Conservation (phyloP, 1,140 invertebrate species). For the Planococcus citri region DNA sequence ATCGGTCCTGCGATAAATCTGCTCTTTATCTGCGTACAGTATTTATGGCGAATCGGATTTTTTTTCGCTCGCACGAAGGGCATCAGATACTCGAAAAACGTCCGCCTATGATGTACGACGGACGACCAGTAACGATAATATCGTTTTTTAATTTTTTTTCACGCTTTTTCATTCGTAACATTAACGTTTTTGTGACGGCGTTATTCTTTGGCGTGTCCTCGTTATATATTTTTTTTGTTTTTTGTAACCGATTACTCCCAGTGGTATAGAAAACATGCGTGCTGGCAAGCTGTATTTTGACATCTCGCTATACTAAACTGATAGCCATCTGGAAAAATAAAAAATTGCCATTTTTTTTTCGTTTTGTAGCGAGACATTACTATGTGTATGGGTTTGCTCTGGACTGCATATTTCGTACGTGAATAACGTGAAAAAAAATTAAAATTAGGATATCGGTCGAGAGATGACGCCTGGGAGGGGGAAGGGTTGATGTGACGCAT, state of each 20-base stretch:
- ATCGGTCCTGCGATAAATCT: too few species aligned
- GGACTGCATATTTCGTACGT: too few species aligned
- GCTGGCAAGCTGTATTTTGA: slow-evolving; percentile 1
- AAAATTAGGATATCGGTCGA: too few species aligned
- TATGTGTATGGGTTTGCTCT: too few species aligned
- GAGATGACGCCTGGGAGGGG: too few species aligned
- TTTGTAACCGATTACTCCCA: not conserved
- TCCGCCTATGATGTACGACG: slow-evolving; percentile 1
- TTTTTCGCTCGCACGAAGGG: too few species aligned
- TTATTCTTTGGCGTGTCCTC: not conserved
- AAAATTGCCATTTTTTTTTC: not conserved
- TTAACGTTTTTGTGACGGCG: not conserved
- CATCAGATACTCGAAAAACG: not conserved
- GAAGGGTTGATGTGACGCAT: too few species aligned
- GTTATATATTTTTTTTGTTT: not conserved
- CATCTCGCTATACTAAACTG: not conserved
- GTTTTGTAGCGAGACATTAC: too few species aligned
- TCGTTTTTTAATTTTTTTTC: slow-evolving; percentile 7
- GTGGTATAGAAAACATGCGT: not conserved
- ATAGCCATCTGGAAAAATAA: not conserved
- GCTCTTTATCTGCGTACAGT: too few species aligned
- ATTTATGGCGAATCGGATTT: too few species aligned
- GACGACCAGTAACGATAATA: not conserved
- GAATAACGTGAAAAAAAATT: too few species aligned
- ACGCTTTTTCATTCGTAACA: not conserved